Conservation (phyloP, 1,140 invertebrate species). For the Saccostrea glomerata region DNA sequence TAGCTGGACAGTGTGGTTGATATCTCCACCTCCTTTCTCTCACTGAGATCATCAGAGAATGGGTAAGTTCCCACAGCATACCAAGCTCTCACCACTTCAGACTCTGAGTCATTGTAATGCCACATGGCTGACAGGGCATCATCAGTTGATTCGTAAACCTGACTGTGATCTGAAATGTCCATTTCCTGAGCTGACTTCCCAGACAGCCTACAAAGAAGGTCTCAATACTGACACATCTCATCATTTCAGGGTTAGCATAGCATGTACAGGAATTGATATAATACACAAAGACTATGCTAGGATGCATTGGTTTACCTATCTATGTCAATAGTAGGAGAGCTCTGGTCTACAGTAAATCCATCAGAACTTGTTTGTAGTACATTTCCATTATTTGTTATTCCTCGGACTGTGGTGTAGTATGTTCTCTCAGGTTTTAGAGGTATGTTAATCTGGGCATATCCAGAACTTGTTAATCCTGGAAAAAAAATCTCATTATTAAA, state of each 20-base stretch:
- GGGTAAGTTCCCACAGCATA: constrained; percentile 66
- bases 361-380: constrained; percentile 65
- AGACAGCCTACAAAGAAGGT: constrained; percentile 30
- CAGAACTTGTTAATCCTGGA: constrained; percentile 62
- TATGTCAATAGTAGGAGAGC: constrained; percentile 58
- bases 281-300: not conserved
- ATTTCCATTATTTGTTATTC: constrained; percentile 63
- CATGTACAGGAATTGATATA: not conserved
- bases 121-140: constrained; percentile 60
- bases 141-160: constrained; percentile 52
- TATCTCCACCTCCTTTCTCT: constrained; percentile 34
- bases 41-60: constrained; percentile 44
- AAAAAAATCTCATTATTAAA: not conserved
- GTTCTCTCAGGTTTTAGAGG: constrained; percentile 55
- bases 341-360: constrained; percentile 64
- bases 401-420: constrained; percentile 66
- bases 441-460: constrained; percentile 59
- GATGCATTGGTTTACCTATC: constrained; percentile 53
- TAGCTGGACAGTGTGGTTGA: constrained; percentile 30
- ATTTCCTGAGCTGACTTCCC: not conserved
- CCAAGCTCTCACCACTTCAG: constrained; percentile 46
- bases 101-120: constrained; percentile 59
- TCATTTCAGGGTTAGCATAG: not conserved
- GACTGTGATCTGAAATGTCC: constrained; percentile 23
- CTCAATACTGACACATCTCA: not conserved